Percentiles rank a stretch among this genome's conserved stretches.
Conservation (phyloP, 2,113 vertebrate species). For the Cyanocitta stelleri region DNA sequence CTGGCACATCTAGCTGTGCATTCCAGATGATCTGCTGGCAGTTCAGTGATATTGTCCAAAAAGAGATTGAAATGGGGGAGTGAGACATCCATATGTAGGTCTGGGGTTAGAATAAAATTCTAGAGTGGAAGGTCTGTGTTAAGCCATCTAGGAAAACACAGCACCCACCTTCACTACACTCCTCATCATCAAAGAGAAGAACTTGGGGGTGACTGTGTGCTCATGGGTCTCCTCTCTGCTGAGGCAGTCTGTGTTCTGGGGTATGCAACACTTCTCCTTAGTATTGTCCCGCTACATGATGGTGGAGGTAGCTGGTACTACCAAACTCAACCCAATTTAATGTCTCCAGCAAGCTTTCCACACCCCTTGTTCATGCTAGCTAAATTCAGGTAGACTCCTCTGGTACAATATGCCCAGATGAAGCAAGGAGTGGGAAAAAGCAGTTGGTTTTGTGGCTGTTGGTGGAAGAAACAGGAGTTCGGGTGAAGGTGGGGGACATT, state of each 20-base stretch:
- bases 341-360: background rate
- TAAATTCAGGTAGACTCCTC: background rate
- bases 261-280: background rate
- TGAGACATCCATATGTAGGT: background rate
- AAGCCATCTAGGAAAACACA: background rate
- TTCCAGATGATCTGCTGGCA: background rate
- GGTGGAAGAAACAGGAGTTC: background rate
- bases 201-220: background rate
- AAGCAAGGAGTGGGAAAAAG: background rate
- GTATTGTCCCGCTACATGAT: background rate
- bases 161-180: background rate
- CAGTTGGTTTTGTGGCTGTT: background rate
- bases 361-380: background rate
- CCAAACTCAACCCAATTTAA: background rate
- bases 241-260: background rate
- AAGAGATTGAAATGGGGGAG: background rate
- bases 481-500: background rate
- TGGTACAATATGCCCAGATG: background rate
- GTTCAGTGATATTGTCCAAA: background rate
- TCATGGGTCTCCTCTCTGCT: background rate
- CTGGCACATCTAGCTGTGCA: background rate
- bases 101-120: background rate
- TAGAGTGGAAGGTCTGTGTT: background rate
- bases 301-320: background rate
- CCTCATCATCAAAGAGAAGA: background rate